Evolutionary conservation across 2,888 invertebrate genomes (phyloP).

Genomic region (Mesochorus sp.): DNA sequence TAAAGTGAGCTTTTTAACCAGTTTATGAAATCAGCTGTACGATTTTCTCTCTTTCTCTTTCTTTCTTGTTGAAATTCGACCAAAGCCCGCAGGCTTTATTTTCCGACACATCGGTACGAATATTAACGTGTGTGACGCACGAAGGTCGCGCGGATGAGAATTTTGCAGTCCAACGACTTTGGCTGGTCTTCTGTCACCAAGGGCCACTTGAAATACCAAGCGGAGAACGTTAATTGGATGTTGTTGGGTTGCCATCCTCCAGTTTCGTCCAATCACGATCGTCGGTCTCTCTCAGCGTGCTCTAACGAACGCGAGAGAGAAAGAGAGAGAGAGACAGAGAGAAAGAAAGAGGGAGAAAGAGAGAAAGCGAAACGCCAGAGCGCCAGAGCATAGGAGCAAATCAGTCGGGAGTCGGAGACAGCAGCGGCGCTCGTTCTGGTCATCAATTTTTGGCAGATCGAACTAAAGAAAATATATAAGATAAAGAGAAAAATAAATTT

Average conservation of each 20-base stretch:
- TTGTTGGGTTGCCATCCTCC: constrained; percentile 41
- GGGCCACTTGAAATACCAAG: constrained; percentile 55
- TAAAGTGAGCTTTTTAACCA: too few species aligned
- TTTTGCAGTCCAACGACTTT: constrained; percentile 32
- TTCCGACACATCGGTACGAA: constrained; percentile 43
- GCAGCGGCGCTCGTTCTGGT: constrained; percentile 20
- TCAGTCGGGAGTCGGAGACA: constrained; percentile 39
- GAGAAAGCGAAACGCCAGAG: not conserved
- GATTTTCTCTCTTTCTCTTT: not conserved
- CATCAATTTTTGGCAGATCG: constrained; percentile 42
- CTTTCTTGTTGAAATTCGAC: not conserved
- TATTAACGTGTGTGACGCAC: constrained; percentile 54
- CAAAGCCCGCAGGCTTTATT: not conserved
- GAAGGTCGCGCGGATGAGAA: constrained; percentile 40
- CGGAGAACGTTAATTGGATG: constrained; percentile 41
- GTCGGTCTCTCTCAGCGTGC: not conserved
- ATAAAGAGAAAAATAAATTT: not conserved
- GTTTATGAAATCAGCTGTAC: not conserved
- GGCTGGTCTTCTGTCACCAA: constrained; percentile 48
- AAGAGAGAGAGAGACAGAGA: too few species aligned
- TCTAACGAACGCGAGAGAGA: not conserved
- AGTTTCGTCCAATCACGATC: constrained; percentile 35
- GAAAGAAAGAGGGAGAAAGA: not conserved
- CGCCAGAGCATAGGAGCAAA: not conserved
- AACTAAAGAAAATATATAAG: constrained; percentile 11